phyloP scores from a whole-genome alignment of 2,797 vertebrate species.

The Gallinago stenura region DNA sequence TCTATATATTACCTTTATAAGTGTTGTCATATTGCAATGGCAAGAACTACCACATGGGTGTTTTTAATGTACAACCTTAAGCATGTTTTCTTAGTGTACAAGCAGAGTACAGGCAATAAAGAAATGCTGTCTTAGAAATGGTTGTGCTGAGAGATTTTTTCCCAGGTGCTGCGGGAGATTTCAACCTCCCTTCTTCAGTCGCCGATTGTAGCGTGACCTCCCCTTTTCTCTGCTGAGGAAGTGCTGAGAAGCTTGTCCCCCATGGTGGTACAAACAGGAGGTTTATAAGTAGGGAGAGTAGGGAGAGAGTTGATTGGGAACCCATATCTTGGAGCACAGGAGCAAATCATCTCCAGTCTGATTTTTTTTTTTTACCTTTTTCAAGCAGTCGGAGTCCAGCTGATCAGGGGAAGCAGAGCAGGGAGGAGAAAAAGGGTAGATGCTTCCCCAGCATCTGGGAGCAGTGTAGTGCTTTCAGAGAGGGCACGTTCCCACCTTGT shows the following conservation, averaged over 20 bases:
- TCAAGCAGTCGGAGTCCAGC: not conserved
- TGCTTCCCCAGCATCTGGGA: not conserved
- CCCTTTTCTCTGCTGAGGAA: not conserved
- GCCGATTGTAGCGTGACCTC: not conserved
- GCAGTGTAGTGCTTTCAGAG: not conserved
- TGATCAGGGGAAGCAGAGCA: not conserved
- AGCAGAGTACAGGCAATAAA: conserved; percentile 20
- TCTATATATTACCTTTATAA: not conserved
- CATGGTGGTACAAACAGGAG: accelerated
- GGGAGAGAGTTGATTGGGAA: not conserved
- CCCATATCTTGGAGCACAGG: not conserved
- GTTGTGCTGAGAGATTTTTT: not conserved
- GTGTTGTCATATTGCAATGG: not conserved
- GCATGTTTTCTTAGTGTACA: not conserved
- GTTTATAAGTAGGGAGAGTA: not conserved
- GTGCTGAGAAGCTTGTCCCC: not conserved
- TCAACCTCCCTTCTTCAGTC: not conserved
- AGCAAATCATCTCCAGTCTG: not conserved
- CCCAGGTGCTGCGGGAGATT: not conserved
- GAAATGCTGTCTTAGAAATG: not conserved
- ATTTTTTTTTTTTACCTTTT: not conserved
- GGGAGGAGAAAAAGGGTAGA: not conserved
- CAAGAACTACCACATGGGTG: not conserved
- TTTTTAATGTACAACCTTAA: not conserved
- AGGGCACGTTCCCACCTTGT: not conserved